Evolutionary conservation across 2,797 vertebrate genomes (phyloP).

Genomic region (Sebastiscus albofasciatus): DNA sequence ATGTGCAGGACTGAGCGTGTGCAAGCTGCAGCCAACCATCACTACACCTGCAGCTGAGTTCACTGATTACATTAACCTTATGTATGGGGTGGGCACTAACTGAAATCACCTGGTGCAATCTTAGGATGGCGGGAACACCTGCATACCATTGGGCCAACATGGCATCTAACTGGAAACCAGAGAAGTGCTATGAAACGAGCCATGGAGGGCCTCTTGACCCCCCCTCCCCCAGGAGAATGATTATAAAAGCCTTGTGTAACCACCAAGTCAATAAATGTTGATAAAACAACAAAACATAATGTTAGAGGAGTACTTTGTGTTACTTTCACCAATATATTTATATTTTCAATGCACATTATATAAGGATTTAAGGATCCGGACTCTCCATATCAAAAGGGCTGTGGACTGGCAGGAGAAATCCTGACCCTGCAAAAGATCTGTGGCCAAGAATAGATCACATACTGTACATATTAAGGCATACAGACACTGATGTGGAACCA

Average conservation of each 20-base stretch:
- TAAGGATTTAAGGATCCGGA: not conserved
- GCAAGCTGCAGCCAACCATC: not conserved
- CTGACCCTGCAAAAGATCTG: constrained; percentile 51
- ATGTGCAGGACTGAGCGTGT: not conserved
- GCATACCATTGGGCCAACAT: not conserved
- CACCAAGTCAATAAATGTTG: not conserved
- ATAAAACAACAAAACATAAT: too few relatives aligned
- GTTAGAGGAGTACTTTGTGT: too few relatives aligned
- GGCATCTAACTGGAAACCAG: constrained; percentile 19
- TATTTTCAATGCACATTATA: not conserved
- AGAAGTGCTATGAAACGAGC: constrained; percentile 7
- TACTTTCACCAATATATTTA: not conserved
- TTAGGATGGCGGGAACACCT: not conserved
- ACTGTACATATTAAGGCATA: constrained; percentile 41
- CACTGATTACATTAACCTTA: not conserved
- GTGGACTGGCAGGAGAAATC: constrained; percentile 35
- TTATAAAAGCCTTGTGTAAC: not conserved
- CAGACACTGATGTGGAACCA: constrained; percentile 12
- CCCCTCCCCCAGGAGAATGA: not conserved
- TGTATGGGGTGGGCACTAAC: not conserved
- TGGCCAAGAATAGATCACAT: constrained; percentile 63
- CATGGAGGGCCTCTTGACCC: not conserved
- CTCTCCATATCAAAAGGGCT: constrained; percentile 4
- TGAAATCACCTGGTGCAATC: constrained; percentile 20
- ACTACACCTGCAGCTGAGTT: not conserved